Conservation (phyloP, 1,140 invertebrate genomes). For the Aradophagus sp. region DNA sequence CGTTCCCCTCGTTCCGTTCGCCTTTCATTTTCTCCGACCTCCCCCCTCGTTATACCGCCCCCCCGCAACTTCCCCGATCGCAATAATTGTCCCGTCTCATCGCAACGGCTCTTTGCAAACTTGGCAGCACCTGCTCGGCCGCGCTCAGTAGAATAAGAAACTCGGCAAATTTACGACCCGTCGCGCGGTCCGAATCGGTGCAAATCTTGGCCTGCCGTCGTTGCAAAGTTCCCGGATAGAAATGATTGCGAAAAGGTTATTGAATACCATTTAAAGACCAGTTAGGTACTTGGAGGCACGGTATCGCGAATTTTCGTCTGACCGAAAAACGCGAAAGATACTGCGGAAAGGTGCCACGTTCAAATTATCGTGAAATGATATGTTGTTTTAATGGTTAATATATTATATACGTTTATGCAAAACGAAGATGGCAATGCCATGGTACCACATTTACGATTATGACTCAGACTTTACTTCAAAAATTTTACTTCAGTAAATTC, state of each 20-base stretch:
- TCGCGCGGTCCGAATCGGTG: slow-evolving; percentile 16
- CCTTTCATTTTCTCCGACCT: slow-evolving; percentile 15
- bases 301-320: no score
- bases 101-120: slow-evolving; percentile 32
- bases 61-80: slow-evolving; percentile 22
- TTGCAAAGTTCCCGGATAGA: slow-evolving; percentile 22
- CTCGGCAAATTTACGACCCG: slow-evolving; percentile 53
- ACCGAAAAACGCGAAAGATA: no score
- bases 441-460: no score
- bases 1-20: slow-evolving; percentile 34
- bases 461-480: no score
- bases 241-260: slow-evolving; percentile 18
- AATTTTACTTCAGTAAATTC: no score
- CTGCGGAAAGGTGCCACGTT: no score
- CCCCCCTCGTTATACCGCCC: not conserved
- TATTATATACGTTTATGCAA: no score
- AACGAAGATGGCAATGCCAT: no score
- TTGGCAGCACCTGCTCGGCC: slow-evolving; percentile 44
- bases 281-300: no score
- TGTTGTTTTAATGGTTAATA: no score
- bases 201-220: slow-evolving; percentile 28
- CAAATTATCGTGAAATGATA: no score
- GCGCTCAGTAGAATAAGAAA: slow-evolving; percentile 40
- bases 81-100: slow-evolving; percentile 51
- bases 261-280: no score